Evolutionary conservation across 92 coral and sea anemone species (phyloP).

Genomic region (Umimayanthus chanpuru): DNA sequence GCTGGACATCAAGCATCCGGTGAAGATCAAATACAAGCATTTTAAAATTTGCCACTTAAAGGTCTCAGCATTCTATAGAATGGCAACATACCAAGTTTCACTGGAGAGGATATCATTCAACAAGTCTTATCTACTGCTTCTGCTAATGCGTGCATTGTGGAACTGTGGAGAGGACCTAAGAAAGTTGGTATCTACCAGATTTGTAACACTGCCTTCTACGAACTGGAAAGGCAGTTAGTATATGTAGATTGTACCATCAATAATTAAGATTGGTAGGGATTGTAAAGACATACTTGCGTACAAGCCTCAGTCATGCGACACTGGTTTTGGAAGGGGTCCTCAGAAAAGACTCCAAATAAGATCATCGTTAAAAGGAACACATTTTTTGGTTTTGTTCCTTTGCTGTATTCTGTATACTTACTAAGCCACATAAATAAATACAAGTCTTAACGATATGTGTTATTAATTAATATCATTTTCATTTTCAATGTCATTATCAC

Average conservation of each 20-base stretch:
- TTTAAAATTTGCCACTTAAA: background rate
- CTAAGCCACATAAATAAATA: too few relatives aligned
- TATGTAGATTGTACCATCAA: background rate
- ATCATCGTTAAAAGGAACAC: too few relatives aligned
- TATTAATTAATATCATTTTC: too few relatives aligned
- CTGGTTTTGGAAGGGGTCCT: too few relatives aligned
- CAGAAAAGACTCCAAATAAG: too few relatives aligned
- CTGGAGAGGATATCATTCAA: constrained; percentile 19
- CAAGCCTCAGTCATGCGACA: too few relatives aligned
- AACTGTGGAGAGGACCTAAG: constrained; percentile 27
- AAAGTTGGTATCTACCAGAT: constrained; percentile 49
- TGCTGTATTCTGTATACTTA: too few relatives aligned
- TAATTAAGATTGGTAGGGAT: constrained; percentile 17
- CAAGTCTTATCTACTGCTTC: constrained; percentile 24
- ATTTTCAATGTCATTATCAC: too few relatives aligned
- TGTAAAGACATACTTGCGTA: background rate
- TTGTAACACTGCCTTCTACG: background rate
- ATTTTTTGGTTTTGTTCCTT: too few relatives aligned
- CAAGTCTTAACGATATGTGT: too few relatives aligned
- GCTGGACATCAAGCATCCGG: too few relatives aligned
- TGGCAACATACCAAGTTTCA: constrained; percentile 39
- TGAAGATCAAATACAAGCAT: too few relatives aligned
- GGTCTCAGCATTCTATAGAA: constrained; percentile 47
- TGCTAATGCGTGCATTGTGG: constrained; percentile 23
- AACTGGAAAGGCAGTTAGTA: background rate